Evolutionary conservation across 2,888 invertebrate species (phyloP), one percentile per base, ranked within the genome.

Genomic region (Alloscopus bannaensis): DNA sequence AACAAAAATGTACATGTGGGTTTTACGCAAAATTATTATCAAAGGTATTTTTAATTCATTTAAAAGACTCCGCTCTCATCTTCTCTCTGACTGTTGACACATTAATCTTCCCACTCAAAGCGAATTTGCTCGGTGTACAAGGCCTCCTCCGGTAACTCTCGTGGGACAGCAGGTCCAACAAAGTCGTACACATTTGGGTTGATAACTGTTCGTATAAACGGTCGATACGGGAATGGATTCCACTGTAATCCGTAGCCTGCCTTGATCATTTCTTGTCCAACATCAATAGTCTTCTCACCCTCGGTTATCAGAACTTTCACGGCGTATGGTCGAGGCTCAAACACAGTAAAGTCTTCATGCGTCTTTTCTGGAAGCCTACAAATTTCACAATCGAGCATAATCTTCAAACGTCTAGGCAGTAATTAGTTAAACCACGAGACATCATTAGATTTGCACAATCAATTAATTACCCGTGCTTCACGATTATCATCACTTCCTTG

Each of bases 261-360:
- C 4, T 59, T 55, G 13, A 29, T 13, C 42, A 79, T 4, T 11
- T 28, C 6, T 2, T 52, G 6, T 1, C 60, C 50, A 2, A 79
- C 68, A 28, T 79, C 65, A n/a, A 57, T 57, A 18, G 13, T 24
- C 18, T 28, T n/a, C 2, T 20, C 72, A 20, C 29, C 31, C 28
- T 22, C 4, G 4, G 13, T 22, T 6, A 36, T 28, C n/a, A 65
- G 0, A 8, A 78, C 8, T 22, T 59, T 31, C 2, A 65, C 50
- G 3, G 59, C 1, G 59, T 78, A 70, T 1, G 65, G 77, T 0
- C n/a, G 29, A 11, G 13, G 16, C 18, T 71, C 71, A 28, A 71
- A 65, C 2, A 52, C 13, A 31, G 1, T 55, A 24, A 36, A 22
- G n/a, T 29, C 22, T 2, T 18, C 26, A 4, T 64, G 47, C 13